Base-by-base conservation (phyloP, 2,113 vertebrate species). In the Sarotherodon lohbergeri region DNA sequence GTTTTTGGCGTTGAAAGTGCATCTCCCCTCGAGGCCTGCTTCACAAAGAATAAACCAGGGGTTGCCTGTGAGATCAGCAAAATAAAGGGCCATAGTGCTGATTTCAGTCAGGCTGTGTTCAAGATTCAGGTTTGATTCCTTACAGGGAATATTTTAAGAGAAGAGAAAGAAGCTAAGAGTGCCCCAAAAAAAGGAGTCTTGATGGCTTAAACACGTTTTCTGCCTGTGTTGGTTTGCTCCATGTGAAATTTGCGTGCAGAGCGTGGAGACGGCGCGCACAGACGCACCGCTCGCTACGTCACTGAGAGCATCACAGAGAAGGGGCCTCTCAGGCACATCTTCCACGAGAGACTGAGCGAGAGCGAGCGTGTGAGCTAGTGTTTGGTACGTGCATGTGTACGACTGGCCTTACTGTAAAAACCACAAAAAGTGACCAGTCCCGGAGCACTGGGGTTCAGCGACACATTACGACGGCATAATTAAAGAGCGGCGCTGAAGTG, bases 401-500 rank as follows among this genome's bases (percentile, higher is more conserved):
- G 46, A 36, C 48, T 27, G 17, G 17, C 56, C 19, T 52, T n/a
- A 54, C 56, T 48, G 24, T 66, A 80, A 76, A 59, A 82, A 50
- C 9, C 54, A 68, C 52, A 63, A 55, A 36, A 80, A 36, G 82
- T 85, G 88, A 80, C 92, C 86, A 12, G 54, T 86, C 78, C 84
- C 1, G 43, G 73, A 79, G 83, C 5, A 48, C 89, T 32, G 50
- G 22, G 68, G 12, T 52, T 86, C 88, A 86, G 43, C 43, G 73
- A 80, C 88, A 92, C 88, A 93, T 94, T 93, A 92, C 88, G 86
- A 76, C 61, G 43, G 61, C 94, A 85, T 93, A 91, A 95, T 95
- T 94, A 95, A 89, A 79, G 84, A 91, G 76, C 63, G 80, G 87
- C 88, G 85, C 83, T 88, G 89, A 79, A 80, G 88, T 93, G 90